Evolutionary conservation across 1,140 invertebrate species (phyloP).

Genomic region (Drosophila cardini): DNA sequence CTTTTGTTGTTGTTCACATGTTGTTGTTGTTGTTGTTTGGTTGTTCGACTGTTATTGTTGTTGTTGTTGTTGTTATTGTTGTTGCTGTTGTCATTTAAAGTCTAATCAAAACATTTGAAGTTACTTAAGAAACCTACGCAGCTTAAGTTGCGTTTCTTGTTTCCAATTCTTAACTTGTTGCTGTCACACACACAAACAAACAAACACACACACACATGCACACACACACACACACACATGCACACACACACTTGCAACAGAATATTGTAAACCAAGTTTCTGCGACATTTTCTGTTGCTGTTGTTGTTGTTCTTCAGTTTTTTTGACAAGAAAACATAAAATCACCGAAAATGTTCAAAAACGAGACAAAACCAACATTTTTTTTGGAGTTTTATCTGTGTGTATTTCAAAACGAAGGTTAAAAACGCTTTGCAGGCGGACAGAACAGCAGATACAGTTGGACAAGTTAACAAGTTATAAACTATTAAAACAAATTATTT

Average conservation of each 20-base stretch:
- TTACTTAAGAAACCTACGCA: constrained; percentile 82
- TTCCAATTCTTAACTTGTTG: constrained; percentile 77
- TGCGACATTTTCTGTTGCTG: constrained; percentile 36
- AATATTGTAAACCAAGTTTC: constrained; percentile 20
- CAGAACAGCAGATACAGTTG: too few species aligned
- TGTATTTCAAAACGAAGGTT: constrained; percentile 22
- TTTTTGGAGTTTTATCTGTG: background rate
- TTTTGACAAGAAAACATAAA: constrained; percentile 15
- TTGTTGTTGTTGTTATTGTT: too few species aligned
- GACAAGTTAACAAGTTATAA: too few species aligned
- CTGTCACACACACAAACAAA: constrained; percentile 42
- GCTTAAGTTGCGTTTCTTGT: constrained; percentile 82
- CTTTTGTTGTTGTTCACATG: constrained; percentile 19
- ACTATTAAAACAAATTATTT: too few species aligned
- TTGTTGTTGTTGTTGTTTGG: constrained; percentile 25
- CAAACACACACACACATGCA: constrained; percentile 30
- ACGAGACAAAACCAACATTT: background rate
- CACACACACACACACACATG: background rate
- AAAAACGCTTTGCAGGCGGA: background rate
- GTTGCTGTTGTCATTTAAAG: constrained; percentile 76
- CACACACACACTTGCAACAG: background rate
- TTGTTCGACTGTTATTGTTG: constrained; percentile 23
- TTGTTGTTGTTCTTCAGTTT: constrained; percentile 38
- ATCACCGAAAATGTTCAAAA: background rate
- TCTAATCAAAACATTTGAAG: constrained; percentile 83